Percentiles rank a stretch among this genome's conserved stretches.
Evolutionary conservation across 2,113 vertebrate species (phyloP).

Genomic region (Thunnus thynnus): DNA sequence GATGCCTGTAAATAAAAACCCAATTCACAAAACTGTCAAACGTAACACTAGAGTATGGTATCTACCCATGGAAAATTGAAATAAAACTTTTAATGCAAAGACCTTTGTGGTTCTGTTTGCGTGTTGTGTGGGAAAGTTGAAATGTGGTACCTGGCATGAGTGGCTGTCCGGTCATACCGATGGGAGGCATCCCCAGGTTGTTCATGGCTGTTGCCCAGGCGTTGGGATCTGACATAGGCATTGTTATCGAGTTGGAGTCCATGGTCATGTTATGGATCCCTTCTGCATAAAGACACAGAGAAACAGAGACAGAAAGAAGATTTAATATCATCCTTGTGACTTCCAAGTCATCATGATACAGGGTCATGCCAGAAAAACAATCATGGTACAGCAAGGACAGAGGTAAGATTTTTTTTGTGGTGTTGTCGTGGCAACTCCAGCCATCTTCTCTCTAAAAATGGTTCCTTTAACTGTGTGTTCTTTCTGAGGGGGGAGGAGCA

Average conservation of each 20-base stretch:
- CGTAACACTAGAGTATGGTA: background rate
- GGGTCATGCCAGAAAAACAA: constrained; percentile 7
- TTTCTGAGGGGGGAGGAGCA: constrained; percentile 3
- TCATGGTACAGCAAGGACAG: background rate
- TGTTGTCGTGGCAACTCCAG: background rate
- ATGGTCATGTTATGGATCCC: constrained; percentile 89
- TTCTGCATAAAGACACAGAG: constrained; percentile 79
- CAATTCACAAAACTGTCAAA: background rate
- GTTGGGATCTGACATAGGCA: constrained; percentile 93
- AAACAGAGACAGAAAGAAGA: background rate
- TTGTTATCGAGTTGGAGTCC: constrained; percentile 90
- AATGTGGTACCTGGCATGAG: constrained; percentile 89
- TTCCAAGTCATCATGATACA: constrained; percentile 8
- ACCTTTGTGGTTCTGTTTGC: background rate
- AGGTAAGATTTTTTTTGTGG: constrained; percentile 21
- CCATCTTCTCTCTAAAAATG: constrained; percentile 5
- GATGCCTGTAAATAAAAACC: background rate
- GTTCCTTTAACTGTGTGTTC: constrained; percentile 17
- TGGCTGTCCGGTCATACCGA: constrained; percentile 92
- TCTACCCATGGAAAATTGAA: background rate
- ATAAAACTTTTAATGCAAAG: background rate
- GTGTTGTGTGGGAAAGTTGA: background rate
- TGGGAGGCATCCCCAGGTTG: constrained; percentile 95
- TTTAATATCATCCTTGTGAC: constrained; percentile 16
- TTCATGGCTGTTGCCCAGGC: constrained; percentile 98